phyloP scores from a whole-genome alignment of 2,797 vertebrate species.

The Spinus pinus region DNA sequence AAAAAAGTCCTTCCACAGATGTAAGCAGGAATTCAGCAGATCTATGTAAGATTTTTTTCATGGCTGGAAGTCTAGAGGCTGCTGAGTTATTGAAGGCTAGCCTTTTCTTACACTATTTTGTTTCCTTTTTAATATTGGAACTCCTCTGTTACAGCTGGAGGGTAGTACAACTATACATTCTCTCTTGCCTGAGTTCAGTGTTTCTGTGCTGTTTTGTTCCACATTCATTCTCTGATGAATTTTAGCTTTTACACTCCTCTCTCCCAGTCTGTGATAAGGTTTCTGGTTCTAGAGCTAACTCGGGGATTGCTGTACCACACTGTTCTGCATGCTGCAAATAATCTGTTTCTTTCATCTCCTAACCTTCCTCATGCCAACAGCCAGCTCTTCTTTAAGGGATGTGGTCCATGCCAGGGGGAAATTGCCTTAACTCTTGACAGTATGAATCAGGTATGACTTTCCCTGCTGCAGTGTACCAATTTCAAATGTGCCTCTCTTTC shows the following conservation, averaged over 20 bases:
- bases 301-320: not conserved
- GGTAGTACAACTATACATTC: not conserved
- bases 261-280: not conserved
- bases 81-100: not conserved
- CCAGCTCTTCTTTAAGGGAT: not conserved
- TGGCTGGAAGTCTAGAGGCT: not conserved
- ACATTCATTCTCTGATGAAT: not conserved
- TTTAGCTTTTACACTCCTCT: not conserved
- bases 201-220: not conserved
- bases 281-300: not conserved
- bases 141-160: not conserved
- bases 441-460: not conserved
- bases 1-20: not conserved
- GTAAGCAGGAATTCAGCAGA: not conserved
- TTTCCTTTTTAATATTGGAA: not conserved
- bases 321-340: not conserved
- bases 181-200: not conserved
- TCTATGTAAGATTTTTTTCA: not conserved
- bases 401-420: not conserved
- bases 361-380: not conserved
- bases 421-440: not conserved
- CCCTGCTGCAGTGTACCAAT: not conserved
- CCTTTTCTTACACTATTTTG: not conserved
- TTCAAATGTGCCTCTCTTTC: not conserved
- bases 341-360: not conserved